Evolutionary conservation across 2,888 invertebrate genomes (phyloP).

Genomic region (Aporophyla lueneburgensis): DNA sequence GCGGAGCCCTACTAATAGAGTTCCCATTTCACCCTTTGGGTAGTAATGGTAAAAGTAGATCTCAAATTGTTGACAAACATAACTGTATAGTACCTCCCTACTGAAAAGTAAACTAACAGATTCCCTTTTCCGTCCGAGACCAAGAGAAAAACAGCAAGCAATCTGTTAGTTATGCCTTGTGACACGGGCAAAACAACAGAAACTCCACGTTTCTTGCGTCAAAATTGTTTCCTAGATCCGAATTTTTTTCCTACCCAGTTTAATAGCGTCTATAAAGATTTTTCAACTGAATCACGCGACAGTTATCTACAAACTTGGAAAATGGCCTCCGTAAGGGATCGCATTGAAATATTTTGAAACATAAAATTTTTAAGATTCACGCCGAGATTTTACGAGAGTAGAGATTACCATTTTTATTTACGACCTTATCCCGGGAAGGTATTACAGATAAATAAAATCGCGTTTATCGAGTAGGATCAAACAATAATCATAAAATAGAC

Average conservation of each 20-base stretch:
- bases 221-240: background rate
- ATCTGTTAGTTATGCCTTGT: background rate
- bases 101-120: background rate
- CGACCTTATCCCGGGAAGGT: conserved; percentile 22
- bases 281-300: background rate
- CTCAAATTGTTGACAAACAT: background rate
- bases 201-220: background rate
- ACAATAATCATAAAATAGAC: conserved; percentile 26
- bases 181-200: background rate
- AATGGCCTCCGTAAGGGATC: conserved; percentile 19
- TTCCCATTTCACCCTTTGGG: too few species aligned
- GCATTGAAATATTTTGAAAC: conserved; percentile 26
- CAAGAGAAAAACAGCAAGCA: background rate
- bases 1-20: too few species aligned
- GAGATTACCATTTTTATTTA: conserved; percentile 34
- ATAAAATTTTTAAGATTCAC: conserved; percentile 24
- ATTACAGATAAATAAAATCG: conserved; percentile 34
- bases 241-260: background rate
- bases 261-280: background rate
- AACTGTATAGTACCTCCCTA: background rate
- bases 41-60: too few species aligned
- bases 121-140: background rate
- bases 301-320: conserved; percentile 22
- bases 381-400: conserved; percentile 31
- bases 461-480: conserved; percentile 23